These are phyloP conservation scores for Liasis olivaceus DNA, from an alignment of 2,797 vertebrate species.

Conservation along the genomic window DNA sequence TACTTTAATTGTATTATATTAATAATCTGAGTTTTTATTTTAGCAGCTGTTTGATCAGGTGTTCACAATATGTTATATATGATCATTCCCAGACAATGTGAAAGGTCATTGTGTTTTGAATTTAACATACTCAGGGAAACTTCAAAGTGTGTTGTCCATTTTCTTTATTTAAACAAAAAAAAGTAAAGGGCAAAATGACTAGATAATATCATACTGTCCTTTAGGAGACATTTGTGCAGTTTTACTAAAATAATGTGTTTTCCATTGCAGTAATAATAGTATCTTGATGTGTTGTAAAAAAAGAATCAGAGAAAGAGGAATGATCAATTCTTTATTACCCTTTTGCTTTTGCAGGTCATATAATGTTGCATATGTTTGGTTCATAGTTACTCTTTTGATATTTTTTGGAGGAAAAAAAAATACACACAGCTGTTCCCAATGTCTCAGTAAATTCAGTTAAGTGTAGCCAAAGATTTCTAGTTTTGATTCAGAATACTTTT, in stretches of 20 bases:
- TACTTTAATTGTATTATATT: constrained; percentile 1
- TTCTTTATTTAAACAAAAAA: not conserved
- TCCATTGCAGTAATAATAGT: not conserved
- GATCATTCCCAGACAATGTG: not conserved
- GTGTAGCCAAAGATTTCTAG: constrained; percentile 53
- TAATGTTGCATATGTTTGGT: not conserved
- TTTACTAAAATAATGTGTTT: constrained; percentile 7
- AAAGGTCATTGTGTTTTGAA: not conserved
- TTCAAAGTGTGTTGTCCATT: not conserved
- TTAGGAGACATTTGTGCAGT: not conserved
- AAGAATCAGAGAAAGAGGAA: not conserved
- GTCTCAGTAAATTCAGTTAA: constrained; percentile 34
- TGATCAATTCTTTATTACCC: not conserved
- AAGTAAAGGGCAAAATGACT: not conserved
- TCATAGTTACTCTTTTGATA: constrained; percentile 23
- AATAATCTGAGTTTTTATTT: constrained; percentile 15
- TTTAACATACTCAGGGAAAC: not conserved
- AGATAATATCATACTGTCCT: not conserved
- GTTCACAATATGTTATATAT: constrained; percentile 3
- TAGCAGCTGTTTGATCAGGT: constrained; percentile 12
- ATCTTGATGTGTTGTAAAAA: constrained; percentile 1
- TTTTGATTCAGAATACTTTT: constrained; percentile 55
- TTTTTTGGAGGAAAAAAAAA: constrained; percentile 10
- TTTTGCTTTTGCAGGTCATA: not conserved
- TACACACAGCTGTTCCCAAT: not conserved